Base-by-base conservation (phyloP, 1,140 invertebrate genomes). In the Diprion similis region DNA sequence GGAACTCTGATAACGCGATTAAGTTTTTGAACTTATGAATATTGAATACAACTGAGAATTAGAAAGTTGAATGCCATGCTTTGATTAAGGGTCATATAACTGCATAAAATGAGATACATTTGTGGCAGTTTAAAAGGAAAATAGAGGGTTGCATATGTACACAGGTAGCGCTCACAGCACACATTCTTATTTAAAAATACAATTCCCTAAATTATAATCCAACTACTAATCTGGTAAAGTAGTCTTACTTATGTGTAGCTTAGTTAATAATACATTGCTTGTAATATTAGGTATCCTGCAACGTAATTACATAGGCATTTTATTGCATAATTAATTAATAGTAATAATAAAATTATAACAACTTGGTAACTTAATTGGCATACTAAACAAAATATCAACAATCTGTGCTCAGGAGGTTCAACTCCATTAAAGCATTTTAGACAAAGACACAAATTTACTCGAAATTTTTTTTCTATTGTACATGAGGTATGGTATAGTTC, bases 181-280 rank as follows among this genome's bases (percentile, higher is more conserved):
- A 83, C 78, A 70, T 79, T 83, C 78, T 81, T 83, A 81, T 77
- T 81, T 79, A 74, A 76, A 79, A 67, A 72, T 74, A 71, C 68
- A 71, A 37, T 72, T 71, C 71, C 13, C 51, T 69, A 76, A 72
- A 76, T 64, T 73, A 66, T 76, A 75, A 48, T 37, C 65, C 17
- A 72, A 77, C 65, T 69, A 46, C 68, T 75, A 72, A 73, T 76
- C 59, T 45, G n/a, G 17, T 46, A 69, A 59, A 66, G 69, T 76
- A 76, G 68, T 70, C 68, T 67, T 74, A 76, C 71, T 73, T 75
- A 37, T 37, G 24, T 37, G 24, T 37, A 79, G 46, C 68, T 71
- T 78, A 80, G 72, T 19, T 45, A 13, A 68, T 45, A 13, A 68
- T 68, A 68, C 9, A 68, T 68, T 68, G 17, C 66, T 68, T 18